Conservation (phyloP, 2,888 invertebrate species). For the Leptinotarsa haldemani region DNA sequence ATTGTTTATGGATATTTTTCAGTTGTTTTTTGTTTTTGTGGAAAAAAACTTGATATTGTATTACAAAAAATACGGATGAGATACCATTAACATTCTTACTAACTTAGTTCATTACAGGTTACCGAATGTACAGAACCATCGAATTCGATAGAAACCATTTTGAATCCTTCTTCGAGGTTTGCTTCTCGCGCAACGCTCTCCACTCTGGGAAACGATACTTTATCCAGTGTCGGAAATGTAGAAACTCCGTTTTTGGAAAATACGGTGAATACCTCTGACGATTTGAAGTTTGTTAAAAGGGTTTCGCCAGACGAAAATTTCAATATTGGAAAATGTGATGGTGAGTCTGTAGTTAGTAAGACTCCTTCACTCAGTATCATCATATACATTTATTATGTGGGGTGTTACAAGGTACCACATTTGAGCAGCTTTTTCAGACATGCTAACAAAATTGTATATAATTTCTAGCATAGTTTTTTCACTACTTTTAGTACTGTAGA, state of each 20-base stretch:
- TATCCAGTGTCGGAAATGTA: conserved; percentile 22
- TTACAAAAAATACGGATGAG: too few species aligned
- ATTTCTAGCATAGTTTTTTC: too few species aligned
- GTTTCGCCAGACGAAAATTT: conserved; percentile 7
- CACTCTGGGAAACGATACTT: conserved; percentile 5
- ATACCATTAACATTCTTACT: too few species aligned
- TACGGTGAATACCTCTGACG: background rate
- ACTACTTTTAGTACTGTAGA: too few species aligned
- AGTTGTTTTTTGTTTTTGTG: too few species aligned
- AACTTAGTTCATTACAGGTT: conserved; percentile 12
- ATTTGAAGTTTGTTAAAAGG: background rate
- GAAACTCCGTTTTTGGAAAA: conserved; percentile 12
- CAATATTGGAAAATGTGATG: background rate
- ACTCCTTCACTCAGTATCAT: too few species aligned
- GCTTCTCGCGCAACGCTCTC: conserved; percentile 9
- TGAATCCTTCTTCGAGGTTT: conserved; percentile 2
- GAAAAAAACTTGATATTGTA: too few species aligned
- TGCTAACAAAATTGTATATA: too few species aligned
- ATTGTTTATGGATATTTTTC: too few species aligned
- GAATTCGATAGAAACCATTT: conserved; percentile 27
- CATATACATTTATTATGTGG: too few species aligned
- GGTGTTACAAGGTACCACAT: too few species aligned
- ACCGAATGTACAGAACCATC: conserved; percentile 50
- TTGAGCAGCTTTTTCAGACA: too few species aligned
- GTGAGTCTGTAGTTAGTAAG: background rate